Evolutionary conservation across 2,113 vertebrate species (phyloP), one percentile per base, ranked within the genome.

Genomic region (Taxidea taxus): DNA sequence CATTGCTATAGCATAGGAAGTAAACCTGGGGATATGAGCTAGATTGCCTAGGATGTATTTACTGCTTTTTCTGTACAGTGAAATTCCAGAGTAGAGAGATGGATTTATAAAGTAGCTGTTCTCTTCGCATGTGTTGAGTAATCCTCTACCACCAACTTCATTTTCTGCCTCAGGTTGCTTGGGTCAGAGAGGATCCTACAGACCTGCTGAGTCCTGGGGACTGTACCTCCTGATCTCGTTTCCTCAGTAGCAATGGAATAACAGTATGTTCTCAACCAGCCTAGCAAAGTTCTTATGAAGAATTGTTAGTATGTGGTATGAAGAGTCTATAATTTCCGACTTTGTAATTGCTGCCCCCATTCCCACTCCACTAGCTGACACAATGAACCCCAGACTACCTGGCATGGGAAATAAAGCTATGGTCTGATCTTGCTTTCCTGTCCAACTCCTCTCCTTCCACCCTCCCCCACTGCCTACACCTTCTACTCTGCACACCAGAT

Each of bases 1-100:
- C 29, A 47, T 58, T 58, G 31, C 0, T 23, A 9, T 60, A 66
- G 27, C 11, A 0, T 44, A 29, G 25, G 81, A 94, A 64, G n/a
- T 90, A 95, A 96, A 91, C 37, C 15, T 60, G 56, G 4, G 29
- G 29, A 20, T 42, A 83, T 60, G 47, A 83, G 5, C 58, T 82
- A 37, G 23, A 49, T 39, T 88, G 39, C 47, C 27, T 56, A 21
- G 31, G 75, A 82, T 29, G n/a, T 18, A 68, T 60, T 92, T 81
- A 29, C 56, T 77, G 21, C 62, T 64, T 74, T 87, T 66, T 6
- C 29, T 77, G 4, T 44, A 34, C 4, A 39, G 80, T 74, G 81
- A 91, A 91, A 66, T 94, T 58, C 21, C 34, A 93, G 49, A n/a
- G 0, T 54, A 12, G 27, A 25, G 10, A 91, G 44, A 12, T 58